Base-by-base conservation (phyloP, 2,113 vertebrate genomes). In the Channa argus region DNA sequence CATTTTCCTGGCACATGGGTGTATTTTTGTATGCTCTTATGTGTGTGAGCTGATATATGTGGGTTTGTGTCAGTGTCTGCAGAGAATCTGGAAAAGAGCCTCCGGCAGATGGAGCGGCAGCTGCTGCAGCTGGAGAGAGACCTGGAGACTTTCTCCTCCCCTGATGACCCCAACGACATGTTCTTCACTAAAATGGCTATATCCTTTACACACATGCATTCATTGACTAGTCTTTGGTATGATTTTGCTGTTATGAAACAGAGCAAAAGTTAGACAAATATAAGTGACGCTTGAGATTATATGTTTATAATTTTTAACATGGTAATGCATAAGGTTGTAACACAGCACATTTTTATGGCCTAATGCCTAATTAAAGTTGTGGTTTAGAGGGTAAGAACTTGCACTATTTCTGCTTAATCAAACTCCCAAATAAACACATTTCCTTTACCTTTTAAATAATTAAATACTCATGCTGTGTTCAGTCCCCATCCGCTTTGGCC, bases 171-270 rank as follows among this genome's bases (percentile, higher is more conserved):
- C 65, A 94, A 93, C 2, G 98, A 99, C 93, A 96, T 96, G 93
- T 99, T 99, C 94, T 90, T 95, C 86, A 93, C 89, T 85, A 99
- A 98, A 95, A 98, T 99, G 97, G 95, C 95, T 81, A 99, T 99
- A 99, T 99, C 97, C 97, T 99, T 98, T 94, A 79, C 68, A 44
- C 38, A 65, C 71, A 73, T 53, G 54, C 73, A 24, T 59, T 43
- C 62, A 49, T n/a, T 39, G 41, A 71, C 36, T 5, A 15, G 47
- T 47, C 36, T 0, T 1, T 36, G 43, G 33, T 11, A 7, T 55
- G 45, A 24, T 15, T 71, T 74, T 38, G 46, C 37, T 64, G 41
- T 63, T 36, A 71, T 65, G 41, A 77, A 50, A 76, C 7, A 56
- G 44, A 72, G 34, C 14, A 43, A 64, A 68, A 73, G 36, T 44